Evolutionary conservation across 2,797 vertebrate genomes (phyloP), one percentile per base, ranked within the genome.

Genomic region (Lepilemur ruficaudatus): DNA sequence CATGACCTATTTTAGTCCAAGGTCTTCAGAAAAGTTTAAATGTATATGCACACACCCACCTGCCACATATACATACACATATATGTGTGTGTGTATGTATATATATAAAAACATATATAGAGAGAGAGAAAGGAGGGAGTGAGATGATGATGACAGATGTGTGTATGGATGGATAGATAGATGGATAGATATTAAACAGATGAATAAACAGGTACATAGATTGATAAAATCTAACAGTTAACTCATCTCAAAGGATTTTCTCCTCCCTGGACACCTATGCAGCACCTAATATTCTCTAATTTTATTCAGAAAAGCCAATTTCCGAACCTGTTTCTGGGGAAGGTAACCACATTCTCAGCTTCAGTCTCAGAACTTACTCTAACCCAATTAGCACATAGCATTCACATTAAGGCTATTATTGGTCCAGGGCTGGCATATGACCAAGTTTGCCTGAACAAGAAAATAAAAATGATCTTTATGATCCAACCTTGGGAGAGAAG

Each of bases 291-390:
- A 46, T 30, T 92, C 59, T 92, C 50, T 81, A 59, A 79, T 94
- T 94, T 94, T 84, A 92, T 96, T 94, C 41, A 30, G 63, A 82
- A 55, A 94, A 94, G 23, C 13, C 46, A 86, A 20, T 2, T 12
- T 89, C 15, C 12, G 55, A 88, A 43, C n/a, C 85, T 80, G 2
- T 55, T 81, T 93, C 52, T 41, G 8, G 69, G 35, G 72, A 90
- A 90, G 23, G 32, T 81, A 28, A 52, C 55, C 79, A 72, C 38
- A 93, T 41, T 61, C 17, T 32, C 76, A 93, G 38, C 12, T 89
- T 67, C 41, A 43, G 43, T 79, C 59, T 30, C 35, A 95, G 46
- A 92, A 30, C 2, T 50, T 94, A 69, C 48, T 80, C 55, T 84
- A 83, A 82, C 38, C 4, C 55, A 94, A 6, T 67, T 11, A 81